phyloP scores from a whole-genome alignment of 2,888 invertebrate species.

The Globia sparganii region DNA sequence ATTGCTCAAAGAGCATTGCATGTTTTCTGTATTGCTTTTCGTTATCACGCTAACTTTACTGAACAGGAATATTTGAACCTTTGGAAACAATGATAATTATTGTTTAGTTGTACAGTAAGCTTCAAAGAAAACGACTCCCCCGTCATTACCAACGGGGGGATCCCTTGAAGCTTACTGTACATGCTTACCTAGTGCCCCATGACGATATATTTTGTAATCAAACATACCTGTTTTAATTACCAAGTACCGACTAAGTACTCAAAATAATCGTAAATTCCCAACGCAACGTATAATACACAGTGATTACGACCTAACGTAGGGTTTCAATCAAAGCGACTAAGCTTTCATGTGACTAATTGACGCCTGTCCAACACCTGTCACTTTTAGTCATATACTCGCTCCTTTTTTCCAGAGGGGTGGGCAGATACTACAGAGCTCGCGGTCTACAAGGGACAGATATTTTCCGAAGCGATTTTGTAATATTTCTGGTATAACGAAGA shows the following conservation, averaged over 20 bases:
- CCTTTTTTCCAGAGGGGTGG: background rate
- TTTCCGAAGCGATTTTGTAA: background rate
- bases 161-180: too few relatives aligned
- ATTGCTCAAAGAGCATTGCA: background rate
- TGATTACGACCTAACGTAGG: slow-evolving; percentile 40
- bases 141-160: too few relatives aligned
- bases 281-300: background rate
- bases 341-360: slow-evolving; percentile 48
- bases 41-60: background rate
- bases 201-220: slow-evolving; percentile 2
- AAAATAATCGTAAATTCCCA: background rate
- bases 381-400: background rate
- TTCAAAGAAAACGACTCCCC: too few relatives aligned
- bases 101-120: background rate
- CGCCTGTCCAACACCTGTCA: slow-evolving; percentile 1
- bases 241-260: background rate
- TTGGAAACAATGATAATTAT: background rate
- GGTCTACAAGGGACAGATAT: background rate
- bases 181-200: background rate
- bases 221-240: slow-evolving; percentile 9
- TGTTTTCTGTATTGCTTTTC: slow-evolving; percentile 1
- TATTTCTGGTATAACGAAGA: background rate
- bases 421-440: background rate
- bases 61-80: background rate
- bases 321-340: slow-evolving; percentile 45